These are phyloP conservation scores for Manis crassicaudata DNA, from an alignment of 2,797 vertebrate genomes.

Conservation along the genomic window DNA sequence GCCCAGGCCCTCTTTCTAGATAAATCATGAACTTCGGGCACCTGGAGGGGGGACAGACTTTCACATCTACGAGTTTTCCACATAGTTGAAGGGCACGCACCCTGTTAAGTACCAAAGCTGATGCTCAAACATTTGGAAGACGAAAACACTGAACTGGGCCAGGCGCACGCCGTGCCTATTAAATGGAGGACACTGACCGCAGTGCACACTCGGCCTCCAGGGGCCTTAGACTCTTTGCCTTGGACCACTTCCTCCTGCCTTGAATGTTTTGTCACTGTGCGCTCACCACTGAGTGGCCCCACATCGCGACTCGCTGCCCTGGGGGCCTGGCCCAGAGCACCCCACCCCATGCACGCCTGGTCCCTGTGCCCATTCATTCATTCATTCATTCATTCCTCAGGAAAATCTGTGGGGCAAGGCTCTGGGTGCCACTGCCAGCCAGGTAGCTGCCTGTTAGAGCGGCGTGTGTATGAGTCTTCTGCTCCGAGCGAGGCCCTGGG, in stretches of 20 bases:
- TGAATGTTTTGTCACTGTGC: fast-evolving
- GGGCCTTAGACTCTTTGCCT: fast-evolving
- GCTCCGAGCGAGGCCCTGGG: fast-evolving
- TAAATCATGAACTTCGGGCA: fast-evolving
- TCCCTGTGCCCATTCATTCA: too few relatives aligned
- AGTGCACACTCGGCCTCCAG: not conserved
- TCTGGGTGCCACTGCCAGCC: fast-evolving
- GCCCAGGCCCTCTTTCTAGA: not conserved
- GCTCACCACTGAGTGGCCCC: fast-evolving
- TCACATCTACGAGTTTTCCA: not conserved
- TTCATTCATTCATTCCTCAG: not conserved
- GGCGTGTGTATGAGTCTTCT: fast-evolving
- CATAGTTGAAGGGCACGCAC: fast-evolving
- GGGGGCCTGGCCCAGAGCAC: fast-evolving
- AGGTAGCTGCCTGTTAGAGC: not conserved
- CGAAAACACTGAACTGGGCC: not conserved
- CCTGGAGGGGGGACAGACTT: not conserved
- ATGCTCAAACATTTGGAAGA: not conserved
- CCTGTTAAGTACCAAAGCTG: not conserved
- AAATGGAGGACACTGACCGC: not conserved
- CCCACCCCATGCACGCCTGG: fast-evolving
- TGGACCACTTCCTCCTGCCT: fast-evolving
- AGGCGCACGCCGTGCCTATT: fast-evolving
- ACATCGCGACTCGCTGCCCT: fast-evolving
- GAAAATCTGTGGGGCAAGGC: not conserved